Evolutionary conservation across 2,888 invertebrate genomes (phyloP), one percentile per base, ranked within the genome.

Genomic region (Pteria penguin): DNA sequence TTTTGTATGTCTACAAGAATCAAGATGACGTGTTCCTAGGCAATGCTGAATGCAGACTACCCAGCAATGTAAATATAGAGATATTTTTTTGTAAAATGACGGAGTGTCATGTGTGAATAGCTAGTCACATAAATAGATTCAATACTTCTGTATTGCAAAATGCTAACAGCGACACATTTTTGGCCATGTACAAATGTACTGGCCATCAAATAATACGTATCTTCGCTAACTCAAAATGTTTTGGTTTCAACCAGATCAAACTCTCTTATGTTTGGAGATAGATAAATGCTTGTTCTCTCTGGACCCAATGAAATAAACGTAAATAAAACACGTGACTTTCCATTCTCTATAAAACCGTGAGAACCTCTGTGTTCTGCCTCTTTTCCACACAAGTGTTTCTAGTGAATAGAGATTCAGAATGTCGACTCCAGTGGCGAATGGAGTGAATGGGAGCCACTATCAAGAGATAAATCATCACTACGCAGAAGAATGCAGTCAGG

Each of bases 401-500:
- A 55, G 45, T 45, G 70, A 77, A 70, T 32, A 61, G 54, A 69
- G 61, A 33, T 65, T 33, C 27, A 70, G 62, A 32, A 79, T 80
- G 69, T 86, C 84, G 84, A 81, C 84, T 72, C 71, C 78, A 45
- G 65, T 72, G 29, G 74, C 73, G 27, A 84, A 82, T 65, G 77
- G 79, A 31, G n/a, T 75, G 33, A 83, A 82, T 72, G 83, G 85
- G 32, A 73, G 72, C 52, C 89, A 89, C 79, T 89, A 88, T 67
- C 71, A 74, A 71, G 87, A 88, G 82, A 80, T 88, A 55, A 86
- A 88, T 71, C 80, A 87, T 22, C 88, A 89, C 80, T 88, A 87
- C 70, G 88, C 89, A 36, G 88, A 88, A 74, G 87, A 88, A 76
- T 88, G 88, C 83, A 88, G 88, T 67, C 88, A 89, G 72, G 89